phyloP scores from a whole-genome alignment of 2,797 vertebrate species.

The Meriones psammophilus region DNA sequence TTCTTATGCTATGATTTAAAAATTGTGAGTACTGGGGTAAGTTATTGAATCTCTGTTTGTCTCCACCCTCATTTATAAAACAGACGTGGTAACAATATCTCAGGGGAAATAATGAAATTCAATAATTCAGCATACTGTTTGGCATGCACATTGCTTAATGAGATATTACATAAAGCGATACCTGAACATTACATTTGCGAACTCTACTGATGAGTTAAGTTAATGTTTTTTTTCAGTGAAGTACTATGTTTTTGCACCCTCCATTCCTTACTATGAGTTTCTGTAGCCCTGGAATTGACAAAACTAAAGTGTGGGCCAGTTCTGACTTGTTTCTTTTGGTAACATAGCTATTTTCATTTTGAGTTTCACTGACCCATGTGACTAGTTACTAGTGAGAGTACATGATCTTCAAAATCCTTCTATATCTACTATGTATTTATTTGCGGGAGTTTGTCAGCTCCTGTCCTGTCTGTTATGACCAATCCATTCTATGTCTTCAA shows the following conservation, averaged over 20 bases:
- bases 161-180: conserved; percentile 9
- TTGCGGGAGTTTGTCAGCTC: not conserved
- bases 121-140: not conserved
- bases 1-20: not conserved
- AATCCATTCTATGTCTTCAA: not conserved
- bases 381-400: not conserved
- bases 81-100: not conserved
- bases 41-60: not conserved
- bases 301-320: not conserved
- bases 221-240: not conserved
- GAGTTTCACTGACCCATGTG: not conserved
- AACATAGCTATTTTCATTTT: not conserved
- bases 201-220: not conserved
- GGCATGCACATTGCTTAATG: not conserved
- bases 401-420: not conserved
- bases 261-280: not conserved
- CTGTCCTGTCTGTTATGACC: not conserved
- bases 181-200: not conserved
- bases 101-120: not conserved
- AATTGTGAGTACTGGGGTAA: not conserved
- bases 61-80: not conserved
- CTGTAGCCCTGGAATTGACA: not conserved
- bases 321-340: not conserved
- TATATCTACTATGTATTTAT: not conserved
- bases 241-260: not conserved